Percentiles rank a stretch among this genome's conserved stretches.
Evolutionary conservation across 1,140 invertebrate species (phyloP).

Genomic region (Cecropterus lyciades): DNA sequence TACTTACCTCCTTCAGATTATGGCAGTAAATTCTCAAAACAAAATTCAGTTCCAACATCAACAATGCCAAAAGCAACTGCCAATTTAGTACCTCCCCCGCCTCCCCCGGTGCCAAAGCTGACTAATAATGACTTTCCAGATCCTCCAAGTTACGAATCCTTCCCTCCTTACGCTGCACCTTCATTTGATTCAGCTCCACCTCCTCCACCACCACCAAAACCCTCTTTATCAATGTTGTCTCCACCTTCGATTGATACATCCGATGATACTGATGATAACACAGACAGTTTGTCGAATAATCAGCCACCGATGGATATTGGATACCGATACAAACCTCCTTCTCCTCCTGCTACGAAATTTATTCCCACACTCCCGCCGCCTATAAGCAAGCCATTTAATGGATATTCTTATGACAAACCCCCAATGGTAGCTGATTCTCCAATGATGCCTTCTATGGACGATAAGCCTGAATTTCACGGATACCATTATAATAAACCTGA

Average conservation of each 20-base stretch:
- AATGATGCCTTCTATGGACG: constrained; percentile 40
- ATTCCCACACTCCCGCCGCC: constrained; percentile 62
- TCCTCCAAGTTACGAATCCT: constrained; percentile 68
- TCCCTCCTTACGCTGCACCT: constrained; percentile 63
- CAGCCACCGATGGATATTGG: constrained; percentile 51
- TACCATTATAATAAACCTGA: constrained; percentile 67
- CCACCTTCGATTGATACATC: constrained; percentile 39
- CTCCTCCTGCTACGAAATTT: constrained; percentile 50
- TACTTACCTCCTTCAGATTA: constrained; percentile 70
- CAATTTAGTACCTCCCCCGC: constrained; percentile 67
- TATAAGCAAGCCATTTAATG: constrained; percentile 54
- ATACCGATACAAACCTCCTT: constrained; percentile 65
- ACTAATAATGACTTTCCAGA: constrained; percentile 61
- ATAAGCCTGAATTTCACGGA: constrained; percentile 62
- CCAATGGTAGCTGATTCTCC: constrained; percentile 44
- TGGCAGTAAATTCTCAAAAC: constrained; percentile 58
- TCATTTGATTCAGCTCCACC: constrained; percentile 26
- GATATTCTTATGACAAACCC: constrained; percentile 71
- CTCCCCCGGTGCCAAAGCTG: constrained; percentile 44
- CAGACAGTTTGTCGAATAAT: constrained; percentile 40
- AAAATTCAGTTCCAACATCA: constrained; percentile 44
- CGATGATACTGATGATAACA: constrained; percentile 31
- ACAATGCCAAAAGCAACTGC: constrained; percentile 54
- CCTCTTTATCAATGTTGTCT: constrained; percentile 38
- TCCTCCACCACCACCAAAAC: constrained; percentile 39